These are phyloP conservation scores for Pelobates cultripes DNA, from an alignment of 2,797 vertebrate genomes.

Conservation along the genomic window DNA sequence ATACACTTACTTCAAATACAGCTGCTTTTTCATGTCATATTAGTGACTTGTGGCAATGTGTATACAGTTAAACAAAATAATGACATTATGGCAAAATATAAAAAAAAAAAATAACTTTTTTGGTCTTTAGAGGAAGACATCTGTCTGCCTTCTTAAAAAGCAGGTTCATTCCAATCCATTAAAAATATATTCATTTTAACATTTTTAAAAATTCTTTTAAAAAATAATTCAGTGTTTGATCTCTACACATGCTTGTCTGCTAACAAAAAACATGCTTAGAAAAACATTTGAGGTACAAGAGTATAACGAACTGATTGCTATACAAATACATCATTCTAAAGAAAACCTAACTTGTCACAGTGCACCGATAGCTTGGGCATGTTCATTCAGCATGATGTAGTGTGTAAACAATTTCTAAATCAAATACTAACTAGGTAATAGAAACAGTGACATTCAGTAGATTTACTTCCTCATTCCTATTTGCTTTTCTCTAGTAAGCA, in stretches of 20 bases:
- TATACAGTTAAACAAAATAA: no score
- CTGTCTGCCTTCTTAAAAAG: no score
- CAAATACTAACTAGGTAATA: conserved; percentile 56
- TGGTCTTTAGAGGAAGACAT: no score
- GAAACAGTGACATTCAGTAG: conserved; percentile 55
- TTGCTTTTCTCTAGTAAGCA: conserved; percentile 62
- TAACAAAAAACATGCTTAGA: neutral
- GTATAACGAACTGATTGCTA: conserved; percentile 10
- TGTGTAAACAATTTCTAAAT: conserved; percentile 36
- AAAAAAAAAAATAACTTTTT: no score
- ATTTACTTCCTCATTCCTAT: conserved; percentile 62
- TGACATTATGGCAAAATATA: no score
- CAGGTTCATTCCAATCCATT: no score
- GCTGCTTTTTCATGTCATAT: no score
- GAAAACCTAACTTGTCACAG: neutral
- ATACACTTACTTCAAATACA: no score
- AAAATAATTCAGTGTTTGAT: no score
- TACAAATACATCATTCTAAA: conserved; percentile 24
- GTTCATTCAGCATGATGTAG: conserved; percentile 38
- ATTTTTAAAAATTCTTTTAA: no score
- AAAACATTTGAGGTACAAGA: conserved; percentile 6
- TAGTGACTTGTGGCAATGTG: no score
- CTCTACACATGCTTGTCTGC: neutral
- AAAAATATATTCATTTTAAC: no score
- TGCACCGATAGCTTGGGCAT: conserved; percentile 18